These are phyloP conservation scores for Drosophila arawakana DNA, from an alignment of 1,140 invertebrate species.

Conservation along the genomic window DNA sequence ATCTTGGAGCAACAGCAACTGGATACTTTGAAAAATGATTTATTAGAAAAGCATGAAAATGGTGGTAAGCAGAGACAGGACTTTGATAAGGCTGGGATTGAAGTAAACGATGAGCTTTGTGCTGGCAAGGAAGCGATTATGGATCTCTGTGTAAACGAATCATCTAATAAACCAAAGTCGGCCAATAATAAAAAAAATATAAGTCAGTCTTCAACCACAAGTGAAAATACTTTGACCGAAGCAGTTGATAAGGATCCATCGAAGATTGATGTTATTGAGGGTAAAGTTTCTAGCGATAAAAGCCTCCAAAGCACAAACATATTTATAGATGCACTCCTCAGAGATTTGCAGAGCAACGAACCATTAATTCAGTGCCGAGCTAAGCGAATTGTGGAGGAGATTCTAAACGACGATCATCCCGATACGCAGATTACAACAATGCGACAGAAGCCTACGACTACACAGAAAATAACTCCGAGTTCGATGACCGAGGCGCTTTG, in stretches of 20 bases:
- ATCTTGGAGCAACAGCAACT: background rate
- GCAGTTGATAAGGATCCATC: background rate
- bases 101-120: too few species aligned
- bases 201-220: too few species aligned
- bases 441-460: background rate
- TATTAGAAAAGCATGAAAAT: too few species aligned
- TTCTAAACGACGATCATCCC: background rate
- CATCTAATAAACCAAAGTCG: too few species aligned
- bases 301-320: background rate
- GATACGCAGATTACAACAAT: too few species aligned
- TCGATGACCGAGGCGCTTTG: constrained; percentile 6
- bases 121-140: too few species aligned
- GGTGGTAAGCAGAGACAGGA: too few species aligned
- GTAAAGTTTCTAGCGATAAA: background rate
- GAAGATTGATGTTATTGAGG: background rate
- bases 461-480: background rate
- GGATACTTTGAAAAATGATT: too few species aligned
- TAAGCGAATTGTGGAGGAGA: constrained; percentile 4
- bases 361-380: background rate
- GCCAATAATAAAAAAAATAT: too few species aligned
- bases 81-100: too few species aligned
- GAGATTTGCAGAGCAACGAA: constrained; percentile 15
- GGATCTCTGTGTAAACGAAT: too few species aligned
- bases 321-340: constrained; percentile 15
- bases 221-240: background rate